phyloP scores from a whole-genome alignment of 2,888 invertebrate genomes.

The Ectobius pallidus region DNA sequence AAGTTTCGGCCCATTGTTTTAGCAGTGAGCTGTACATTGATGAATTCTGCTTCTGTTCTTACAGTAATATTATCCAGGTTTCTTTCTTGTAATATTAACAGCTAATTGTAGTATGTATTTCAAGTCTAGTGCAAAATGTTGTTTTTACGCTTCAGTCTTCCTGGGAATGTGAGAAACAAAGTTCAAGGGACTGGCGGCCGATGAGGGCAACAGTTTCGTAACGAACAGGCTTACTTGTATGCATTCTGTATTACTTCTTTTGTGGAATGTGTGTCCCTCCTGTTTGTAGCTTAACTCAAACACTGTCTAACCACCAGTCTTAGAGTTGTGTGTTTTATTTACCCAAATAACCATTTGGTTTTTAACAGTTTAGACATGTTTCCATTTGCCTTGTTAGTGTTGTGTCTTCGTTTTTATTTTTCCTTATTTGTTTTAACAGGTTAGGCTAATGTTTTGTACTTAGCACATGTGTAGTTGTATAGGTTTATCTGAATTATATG shows the following conservation, averaged over 20 bases:
- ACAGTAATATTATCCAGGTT: no score
- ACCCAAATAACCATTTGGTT: neutral
- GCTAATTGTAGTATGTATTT: no score
- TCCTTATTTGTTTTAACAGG: neutral
- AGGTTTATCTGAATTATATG: no score
- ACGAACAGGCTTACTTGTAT: neutral
- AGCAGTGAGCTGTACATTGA: no score
- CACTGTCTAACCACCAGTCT: neutral
- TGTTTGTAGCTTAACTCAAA: neutral
- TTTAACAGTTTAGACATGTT: neutral
- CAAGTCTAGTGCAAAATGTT: neutral
- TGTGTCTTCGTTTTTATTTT: neutral
- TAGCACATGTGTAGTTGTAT: no score
- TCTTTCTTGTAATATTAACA: no score
- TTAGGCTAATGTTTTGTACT: neutral
- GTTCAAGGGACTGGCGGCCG: constrained; percentile 7
- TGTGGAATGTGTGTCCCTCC: neutral
- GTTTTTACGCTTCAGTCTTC: constrained; percentile 25
- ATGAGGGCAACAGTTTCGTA: constrained; percentile 20
- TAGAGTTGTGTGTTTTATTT: neutral
- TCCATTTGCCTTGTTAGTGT: neutral
- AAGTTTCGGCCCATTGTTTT: no score
- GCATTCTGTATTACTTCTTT: neutral
- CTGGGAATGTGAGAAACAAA: constrained; percentile 12
- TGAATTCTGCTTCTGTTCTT: no score